phyloP scores from a whole-genome alignment of 2,113 vertebrate species.

The Anoplopoma fimbria region DNA sequence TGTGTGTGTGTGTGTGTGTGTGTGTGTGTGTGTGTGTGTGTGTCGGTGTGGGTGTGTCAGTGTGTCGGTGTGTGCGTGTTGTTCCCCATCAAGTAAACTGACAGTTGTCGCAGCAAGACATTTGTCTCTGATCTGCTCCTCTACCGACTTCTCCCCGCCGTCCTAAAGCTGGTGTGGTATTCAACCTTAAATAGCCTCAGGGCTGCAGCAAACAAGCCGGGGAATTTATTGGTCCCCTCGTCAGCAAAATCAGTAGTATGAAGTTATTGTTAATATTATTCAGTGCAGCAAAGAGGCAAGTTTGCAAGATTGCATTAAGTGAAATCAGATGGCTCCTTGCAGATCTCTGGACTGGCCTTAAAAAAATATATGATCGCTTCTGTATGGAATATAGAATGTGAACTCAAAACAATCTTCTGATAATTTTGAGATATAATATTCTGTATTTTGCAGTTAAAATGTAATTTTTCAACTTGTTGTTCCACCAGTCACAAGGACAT shows the following conservation, averaged over 20 bases:
- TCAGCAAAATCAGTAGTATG: slow-evolving; percentile 36
- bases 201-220: slow-evolving; percentile 5
- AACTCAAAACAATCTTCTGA: neutral
- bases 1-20: neutral
- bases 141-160: neutral
- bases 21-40: neutral
- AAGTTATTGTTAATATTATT: slow-evolving; percentile 42
- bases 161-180: neutral
- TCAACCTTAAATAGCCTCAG: slow-evolving; percentile 26
- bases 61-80: neutral
- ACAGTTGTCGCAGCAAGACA: slow-evolving; percentile 10
- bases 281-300: slow-evolving; percentile 1
- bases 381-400: neutral
- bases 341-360: slow-evolving; percentile 12
- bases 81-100: neutral
- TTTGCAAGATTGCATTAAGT: slow-evolving; percentile 42
- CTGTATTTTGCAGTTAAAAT: neutral
- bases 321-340: slow-evolving; percentile 24
- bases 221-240: slow-evolving; percentile 32
- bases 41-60: neutral
- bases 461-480: neutral
- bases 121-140: slow-evolving; percentile 6
- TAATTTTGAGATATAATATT: neutral
- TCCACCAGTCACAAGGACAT: neutral
- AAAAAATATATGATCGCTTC: slow-evolving; percentile 14